Evolutionary conservation across 92 coral and sea anemone genomes (phyloP), one percentile per base, ranked within the genome.

Genomic region (Bergia puertoricense): DNA sequence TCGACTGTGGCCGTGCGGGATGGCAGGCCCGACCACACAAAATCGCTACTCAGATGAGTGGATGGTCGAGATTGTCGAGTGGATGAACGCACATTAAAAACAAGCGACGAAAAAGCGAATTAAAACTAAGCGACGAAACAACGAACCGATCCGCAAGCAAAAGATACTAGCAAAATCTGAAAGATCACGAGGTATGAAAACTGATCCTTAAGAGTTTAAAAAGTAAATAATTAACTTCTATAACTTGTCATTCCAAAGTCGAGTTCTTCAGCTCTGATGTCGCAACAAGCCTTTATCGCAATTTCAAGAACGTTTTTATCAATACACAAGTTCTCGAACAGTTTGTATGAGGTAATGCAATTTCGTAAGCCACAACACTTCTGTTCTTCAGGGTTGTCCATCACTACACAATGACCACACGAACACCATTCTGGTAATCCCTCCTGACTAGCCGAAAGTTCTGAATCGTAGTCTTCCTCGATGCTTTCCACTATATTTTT

Each of bases 331-430:
- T 88, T 91, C 18, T 76, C 46, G 80, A 81, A 88, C 36, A 83
- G 50, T 40, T 50, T 50, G 66, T 68, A 88, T 36, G 82, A 57
- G 30, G 91, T 91, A 48, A 91, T 18, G 56, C 93, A 88, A 46
- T 59, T 78, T 42, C 88, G 56, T 68, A 86, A 81, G 8, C 69
- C 82, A 80, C 93, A 91, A 54, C 93, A 91, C 69, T 62, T 62
- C 10, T 9, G 14, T 8, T 62, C 69, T 62, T 62, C 5, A 13
- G 69, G 69, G 69, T 62, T 8, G 5, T 62, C 69, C 69, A 62
- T 62, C 69, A 1, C 3, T 2, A 62, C 69, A 8, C 69, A 62
- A 2, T 62, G 69, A 8, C 69, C 14, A 62, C 69, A 62, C 18
- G 3, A 2, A 9, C 69, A 62, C 69, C 30, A 30, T 30, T 30